phyloP scores from a whole-genome alignment of 2,888 invertebrate genomes.

The Brenthis hecate region DNA sequence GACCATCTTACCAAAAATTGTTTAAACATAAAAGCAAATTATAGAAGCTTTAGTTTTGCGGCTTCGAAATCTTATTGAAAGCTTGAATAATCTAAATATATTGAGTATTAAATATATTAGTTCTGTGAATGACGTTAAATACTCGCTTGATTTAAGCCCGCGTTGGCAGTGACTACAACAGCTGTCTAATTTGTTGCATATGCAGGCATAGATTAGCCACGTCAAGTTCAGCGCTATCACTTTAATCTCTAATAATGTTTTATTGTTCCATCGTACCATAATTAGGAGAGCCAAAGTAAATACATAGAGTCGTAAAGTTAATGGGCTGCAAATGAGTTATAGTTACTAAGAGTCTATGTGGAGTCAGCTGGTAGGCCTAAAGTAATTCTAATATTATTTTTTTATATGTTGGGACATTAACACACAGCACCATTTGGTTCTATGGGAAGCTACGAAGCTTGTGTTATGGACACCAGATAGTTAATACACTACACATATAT shows the following conservation, averaged over 20 bases:
- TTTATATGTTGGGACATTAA: no score
- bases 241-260: slow-evolving; percentile 21
- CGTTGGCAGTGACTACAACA: slow-evolving; percentile 26
- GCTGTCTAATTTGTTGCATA: slow-evolving; percentile 26
- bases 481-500: no score
- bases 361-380: no score
- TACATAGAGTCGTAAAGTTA: no score
- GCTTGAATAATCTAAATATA: slow-evolving; percentile 13
- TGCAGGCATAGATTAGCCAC: slow-evolving; percentile 21
- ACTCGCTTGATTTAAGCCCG: slow-evolving; percentile 21
- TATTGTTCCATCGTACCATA: slow-evolving; percentile 1
- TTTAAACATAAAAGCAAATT: no score
- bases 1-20: no score
- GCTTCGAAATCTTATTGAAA: neutral
- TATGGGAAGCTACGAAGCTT: no score
- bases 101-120: slow-evolving; percentile 26
- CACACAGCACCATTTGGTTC: no score
- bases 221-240: slow-evolving; percentile 22
- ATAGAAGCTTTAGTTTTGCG: neutral
- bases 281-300: neutral
- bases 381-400: no score
- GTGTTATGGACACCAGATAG: no score
- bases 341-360: no score
- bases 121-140: slow-evolving; percentile 29
- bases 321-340: no score